phyloP scores from a whole-genome alignment of 2,888 invertebrate species.

The Baccha elongata region DNA sequence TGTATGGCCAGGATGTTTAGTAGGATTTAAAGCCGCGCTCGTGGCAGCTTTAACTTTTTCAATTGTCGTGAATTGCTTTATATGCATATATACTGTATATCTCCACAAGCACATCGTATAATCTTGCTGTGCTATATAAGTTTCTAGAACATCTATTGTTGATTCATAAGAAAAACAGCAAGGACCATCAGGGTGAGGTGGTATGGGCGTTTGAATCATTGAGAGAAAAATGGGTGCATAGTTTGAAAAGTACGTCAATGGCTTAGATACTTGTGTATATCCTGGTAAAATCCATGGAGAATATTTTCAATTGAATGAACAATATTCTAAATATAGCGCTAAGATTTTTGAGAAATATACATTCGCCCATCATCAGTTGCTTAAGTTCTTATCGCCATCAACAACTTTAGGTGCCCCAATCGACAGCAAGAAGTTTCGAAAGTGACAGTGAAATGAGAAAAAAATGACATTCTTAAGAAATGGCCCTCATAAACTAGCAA shows the following conservation, averaged over 20 bases:
- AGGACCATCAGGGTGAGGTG: not conserved
- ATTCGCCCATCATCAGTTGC: constrained; percentile 1
- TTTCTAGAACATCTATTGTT: constrained; percentile 19
- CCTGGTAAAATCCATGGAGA: constrained; percentile 5
- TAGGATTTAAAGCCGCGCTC: constrained; percentile 26
- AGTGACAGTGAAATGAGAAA: constrained; percentile 11
- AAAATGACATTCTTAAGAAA: constrained; percentile 12
- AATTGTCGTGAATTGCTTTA: constrained; percentile 15
- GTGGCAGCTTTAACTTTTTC: constrained; percentile 22
- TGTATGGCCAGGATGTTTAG: not conserved
- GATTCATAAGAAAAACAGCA: constrained; percentile 3
- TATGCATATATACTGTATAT: too few species aligned
- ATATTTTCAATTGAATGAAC: constrained; percentile 56
- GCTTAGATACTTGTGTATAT: not conserved
- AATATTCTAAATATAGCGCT: constrained; percentile 52
- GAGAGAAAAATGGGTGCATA: constrained; percentile 30
- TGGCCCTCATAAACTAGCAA: constrained; percentile 12
- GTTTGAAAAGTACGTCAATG: constrained; percentile 52
- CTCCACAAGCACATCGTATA: not conserved
- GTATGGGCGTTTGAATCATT: constrained; percentile 9
- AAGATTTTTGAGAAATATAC: constrained; percentile 34
- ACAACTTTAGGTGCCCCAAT: too few species aligned
- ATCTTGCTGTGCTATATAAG: not conserved
- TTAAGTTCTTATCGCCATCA: constrained; percentile 7
- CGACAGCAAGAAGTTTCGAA: constrained; percentile 13